These are phyloP conservation scores for Orycteropus afer DNA, from an alignment of 2,113 vertebrate genomes.

Conservation along the genomic window DNA sequence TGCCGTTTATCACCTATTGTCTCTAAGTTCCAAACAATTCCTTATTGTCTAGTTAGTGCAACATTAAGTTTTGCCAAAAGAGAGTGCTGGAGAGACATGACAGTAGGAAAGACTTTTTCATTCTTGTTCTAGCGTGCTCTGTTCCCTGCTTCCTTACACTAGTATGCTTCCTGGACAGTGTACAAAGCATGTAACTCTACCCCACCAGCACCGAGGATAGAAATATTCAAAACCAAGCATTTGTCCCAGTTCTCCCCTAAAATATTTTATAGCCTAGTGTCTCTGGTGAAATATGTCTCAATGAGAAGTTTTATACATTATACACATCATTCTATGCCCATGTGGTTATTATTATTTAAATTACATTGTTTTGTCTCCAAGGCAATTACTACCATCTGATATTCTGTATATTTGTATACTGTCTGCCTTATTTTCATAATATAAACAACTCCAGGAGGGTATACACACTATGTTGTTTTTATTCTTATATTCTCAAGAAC, in stretches of 20 bases:
- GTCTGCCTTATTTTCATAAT: background rate
- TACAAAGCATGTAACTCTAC: no score
- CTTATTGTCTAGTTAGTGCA: background rate
- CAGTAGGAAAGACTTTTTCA: no score
- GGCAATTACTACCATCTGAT: background rate
- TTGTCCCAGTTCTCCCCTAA: no score
- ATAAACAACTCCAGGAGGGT: background rate
- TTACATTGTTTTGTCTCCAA: background rate
- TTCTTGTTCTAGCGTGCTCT: background rate
- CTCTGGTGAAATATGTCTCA: background rate
- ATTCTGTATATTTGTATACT: background rate
- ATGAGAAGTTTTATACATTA: background rate
- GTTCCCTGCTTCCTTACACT: background rate
- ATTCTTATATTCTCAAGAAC: background rate
- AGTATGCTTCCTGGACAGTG: background rate
- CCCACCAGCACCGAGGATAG: fast-evolving
- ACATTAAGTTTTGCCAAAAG: background rate
- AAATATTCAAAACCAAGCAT: background rate
- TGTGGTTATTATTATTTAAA: background rate
- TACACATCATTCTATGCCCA: background rate
- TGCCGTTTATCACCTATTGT: background rate
- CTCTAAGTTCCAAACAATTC: background rate
- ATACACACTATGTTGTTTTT: background rate
- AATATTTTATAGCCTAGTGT: background rate
- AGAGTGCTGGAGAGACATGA: background rate